Base-by-base conservation (phyloP, 2,888 invertebrate genomes). In the Sarcophaga subvicina region DNA sequence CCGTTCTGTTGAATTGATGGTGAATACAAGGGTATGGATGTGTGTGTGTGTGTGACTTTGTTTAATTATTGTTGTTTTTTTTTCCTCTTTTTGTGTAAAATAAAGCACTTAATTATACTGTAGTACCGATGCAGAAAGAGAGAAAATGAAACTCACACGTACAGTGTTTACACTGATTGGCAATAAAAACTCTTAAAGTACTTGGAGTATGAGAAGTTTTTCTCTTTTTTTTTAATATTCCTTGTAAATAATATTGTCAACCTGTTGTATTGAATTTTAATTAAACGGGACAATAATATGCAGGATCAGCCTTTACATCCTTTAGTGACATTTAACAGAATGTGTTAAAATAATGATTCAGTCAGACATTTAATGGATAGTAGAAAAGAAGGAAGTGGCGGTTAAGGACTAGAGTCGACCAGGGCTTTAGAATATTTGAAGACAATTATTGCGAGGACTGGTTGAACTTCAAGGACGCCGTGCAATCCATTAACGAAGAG, bases 61-160 rank as follows among this genome's bases (percentile, higher is more conserved):
- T 54, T 54, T 54, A 14, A 17, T 54, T 54, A 14, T 17, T 14
- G 54, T 54, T 3, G 49, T 14, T 3, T 54, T 54, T 54, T 54
- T 0, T 54, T 4, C 0, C 4, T 3, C 17, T 37, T n/a, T 71
- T 72, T 63, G 45, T 37, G 22, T 59, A 6, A 73, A 60, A 47
- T 17, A 27, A 63, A 3, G 47, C 66, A 67, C n/a, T 73, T 73
- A 80, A 80, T 80, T 73, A 72, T 59, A 45, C 8, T 47, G 47
- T 60, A 62, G 72, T 80, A 64, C 4, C 22, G 11, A n/a, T 71
- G 14, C 1, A 27, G 54, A 17, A 37, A 37, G 37, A 37, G 2
- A 37, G 10, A 37, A 0, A 37, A 37, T 2, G 37, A 37, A 37
- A 37, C 37, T 8, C 37, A 10, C 37, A 22, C 25, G 25, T 71